A percentile compares a stretch with the other conserved stretches of the same genome.
phyloP scores from a whole-genome alignment of 2,888 invertebrate species.

The Callyntrura guangdongensis region DNA sequence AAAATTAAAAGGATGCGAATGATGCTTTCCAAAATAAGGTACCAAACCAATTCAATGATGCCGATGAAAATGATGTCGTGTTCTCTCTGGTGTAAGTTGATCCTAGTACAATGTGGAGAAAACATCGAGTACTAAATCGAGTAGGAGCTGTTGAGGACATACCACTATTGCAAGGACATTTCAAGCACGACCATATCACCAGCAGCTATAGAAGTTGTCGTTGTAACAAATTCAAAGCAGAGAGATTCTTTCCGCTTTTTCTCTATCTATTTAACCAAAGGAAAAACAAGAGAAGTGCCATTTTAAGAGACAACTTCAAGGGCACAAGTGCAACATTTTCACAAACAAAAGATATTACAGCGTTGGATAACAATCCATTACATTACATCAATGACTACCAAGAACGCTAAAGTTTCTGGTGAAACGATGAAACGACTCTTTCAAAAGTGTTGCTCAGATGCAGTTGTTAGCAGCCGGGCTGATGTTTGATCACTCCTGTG shows the following conservation, averaged over 20 bases:
- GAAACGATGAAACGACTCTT: not conserved
- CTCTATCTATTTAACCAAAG: not conserved
- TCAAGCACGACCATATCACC: not conserved
- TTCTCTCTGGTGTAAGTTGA: not conserved
- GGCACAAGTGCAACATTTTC: slow-evolving; percentile 63
- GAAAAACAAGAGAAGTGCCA: slow-evolving; percentile 19
- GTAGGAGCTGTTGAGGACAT: not conserved
- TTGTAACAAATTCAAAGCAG: not conserved
- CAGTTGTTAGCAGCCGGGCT: not conserved
- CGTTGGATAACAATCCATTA: slow-evolving; percentile 56
- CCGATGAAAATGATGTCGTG: slow-evolving; percentile 24
- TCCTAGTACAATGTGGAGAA: too few species aligned
- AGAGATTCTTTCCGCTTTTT: not conserved
- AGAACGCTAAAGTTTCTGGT: not conserved
- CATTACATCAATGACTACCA: slow-evolving; percentile 18
- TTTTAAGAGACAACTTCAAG: slow-evolving; percentile 67
- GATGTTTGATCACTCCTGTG: too few species aligned
- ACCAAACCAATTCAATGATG: slow-evolving; percentile 6
- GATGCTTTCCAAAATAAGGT: not conserved
- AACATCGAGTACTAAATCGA: not conserved
- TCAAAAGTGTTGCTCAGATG: not conserved
- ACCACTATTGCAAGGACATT: slow-evolving; percentile 59
- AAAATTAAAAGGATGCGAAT: slow-evolving; percentile 63
- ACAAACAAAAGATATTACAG: slow-evolving; percentile 63
- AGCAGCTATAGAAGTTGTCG: not conserved